Evolutionary conservation across 1,140 invertebrate genomes (phyloP).

Genomic region (Scaptodrosophila lebanonensis): DNA sequence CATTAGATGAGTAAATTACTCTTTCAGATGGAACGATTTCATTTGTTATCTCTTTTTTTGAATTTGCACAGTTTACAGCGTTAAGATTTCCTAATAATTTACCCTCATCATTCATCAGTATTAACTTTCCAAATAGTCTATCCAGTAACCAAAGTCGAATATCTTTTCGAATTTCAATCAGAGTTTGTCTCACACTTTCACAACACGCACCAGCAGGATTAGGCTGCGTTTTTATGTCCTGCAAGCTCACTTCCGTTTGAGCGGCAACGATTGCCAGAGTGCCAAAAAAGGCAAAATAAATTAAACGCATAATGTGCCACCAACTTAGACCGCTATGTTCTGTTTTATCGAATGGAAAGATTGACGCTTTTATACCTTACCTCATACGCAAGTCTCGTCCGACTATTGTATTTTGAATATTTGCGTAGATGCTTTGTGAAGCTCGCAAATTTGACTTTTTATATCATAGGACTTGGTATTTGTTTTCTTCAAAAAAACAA

Average conservation of each 20-base stretch:
- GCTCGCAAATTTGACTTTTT: constrained; percentile 52
- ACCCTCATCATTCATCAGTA: constrained; percentile 46
- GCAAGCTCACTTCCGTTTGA: constrained; percentile 26
- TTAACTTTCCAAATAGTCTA: constrained; percentile 55
- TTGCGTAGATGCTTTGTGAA: constrained; percentile 63
- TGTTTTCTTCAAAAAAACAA: constrained; percentile 37
- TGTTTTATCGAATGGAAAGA: constrained; percentile 30
- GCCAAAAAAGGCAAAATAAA: constrained; percentile 45
- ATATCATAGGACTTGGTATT: constrained; percentile 54
- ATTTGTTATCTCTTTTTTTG: constrained; percentile 13
- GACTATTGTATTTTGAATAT: constrained; percentile 34
- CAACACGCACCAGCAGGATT: constrained; percentile 32
- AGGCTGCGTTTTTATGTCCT: constrained; percentile 21
- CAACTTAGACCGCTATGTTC: constrained; percentile 27
- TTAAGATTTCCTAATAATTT: constrained; percentile 42
- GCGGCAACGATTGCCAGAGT: constrained; percentile 34
- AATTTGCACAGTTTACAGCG: constrained; percentile 36
- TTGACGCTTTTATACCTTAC: constrained; percentile 47
- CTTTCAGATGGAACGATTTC: too few relatives aligned
- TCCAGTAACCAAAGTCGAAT: constrained; percentile 57
- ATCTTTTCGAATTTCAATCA: constrained; percentile 58
- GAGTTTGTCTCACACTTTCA: constrained; percentile 64
- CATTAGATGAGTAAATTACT: too few relatives aligned
- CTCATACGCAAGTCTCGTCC: constrained; percentile 3
- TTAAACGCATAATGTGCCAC: constrained; percentile 48